phyloP scores from a whole-genome alignment of 2,888 invertebrate genomes.

The Apamea epomidion region DNA sequence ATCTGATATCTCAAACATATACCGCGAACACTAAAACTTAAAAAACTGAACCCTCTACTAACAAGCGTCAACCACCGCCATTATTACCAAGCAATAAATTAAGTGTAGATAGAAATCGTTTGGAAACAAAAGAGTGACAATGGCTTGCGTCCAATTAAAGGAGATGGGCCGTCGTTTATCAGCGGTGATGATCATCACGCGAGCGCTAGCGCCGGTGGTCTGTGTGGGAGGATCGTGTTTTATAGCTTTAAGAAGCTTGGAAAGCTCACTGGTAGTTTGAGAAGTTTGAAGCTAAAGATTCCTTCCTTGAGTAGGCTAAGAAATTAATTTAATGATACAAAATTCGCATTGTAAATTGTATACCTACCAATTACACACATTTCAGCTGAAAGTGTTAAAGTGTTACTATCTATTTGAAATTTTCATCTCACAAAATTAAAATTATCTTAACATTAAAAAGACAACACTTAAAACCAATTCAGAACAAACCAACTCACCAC shows the following conservation, averaged over 20 bases:
- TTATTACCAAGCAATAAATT: constrained; percentile 58
- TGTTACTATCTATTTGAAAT: too few relatives aligned
- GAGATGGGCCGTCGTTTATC: constrained; percentile 60
- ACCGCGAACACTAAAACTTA: background rate
- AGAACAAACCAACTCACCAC: background rate
- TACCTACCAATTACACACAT: too few relatives aligned
- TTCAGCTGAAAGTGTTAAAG: background rate
- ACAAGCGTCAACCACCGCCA: constrained; percentile 29
- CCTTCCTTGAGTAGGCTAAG: background rate
- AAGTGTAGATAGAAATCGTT: constrained; percentile 64
- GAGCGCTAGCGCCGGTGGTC: constrained; percentile 61
- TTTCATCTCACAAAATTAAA: background rate
- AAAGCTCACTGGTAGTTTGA: background rate
- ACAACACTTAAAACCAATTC: background rate
- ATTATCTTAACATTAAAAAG: background rate
- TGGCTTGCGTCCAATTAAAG: constrained; percentile 64
- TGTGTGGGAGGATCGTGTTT: constrained; percentile 40
- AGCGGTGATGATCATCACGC: constrained; percentile 65
- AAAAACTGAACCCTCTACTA: constrained; percentile 6
- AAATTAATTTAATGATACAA: background rate
- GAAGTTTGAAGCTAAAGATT: background rate
- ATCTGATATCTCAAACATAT: background rate
- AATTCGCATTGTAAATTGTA: too few relatives aligned
- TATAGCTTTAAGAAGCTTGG: constrained; percentile 8
- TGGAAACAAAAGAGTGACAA: constrained; percentile 63